Conservation (phyloP, 2,888 invertebrate species). For the Ctenicera cuprea region DNA sequence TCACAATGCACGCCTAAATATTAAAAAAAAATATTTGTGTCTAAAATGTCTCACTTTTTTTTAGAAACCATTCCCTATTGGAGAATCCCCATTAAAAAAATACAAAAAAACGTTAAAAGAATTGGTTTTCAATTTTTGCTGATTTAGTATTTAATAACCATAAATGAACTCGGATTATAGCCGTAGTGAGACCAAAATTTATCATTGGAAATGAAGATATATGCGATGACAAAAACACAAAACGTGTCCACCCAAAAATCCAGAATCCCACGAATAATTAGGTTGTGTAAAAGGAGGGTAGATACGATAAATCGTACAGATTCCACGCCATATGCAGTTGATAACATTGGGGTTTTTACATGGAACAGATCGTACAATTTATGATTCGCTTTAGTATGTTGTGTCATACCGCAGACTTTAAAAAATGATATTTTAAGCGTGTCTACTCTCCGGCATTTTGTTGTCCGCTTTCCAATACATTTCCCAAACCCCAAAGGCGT, state of each 20-base stretch:
- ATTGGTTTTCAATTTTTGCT: too few species aligned
- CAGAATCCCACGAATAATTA: constrained; percentile 17
- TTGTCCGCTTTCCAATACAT: neutral
- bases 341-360: constrained; percentile 27
- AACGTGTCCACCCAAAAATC: neutral
- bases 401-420: constrained; percentile 8
- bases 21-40: too few species aligned
- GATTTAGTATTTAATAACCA: too few species aligned
- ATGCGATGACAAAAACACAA: too few species aligned
- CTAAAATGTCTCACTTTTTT: too few species aligned
- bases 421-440: constrained; percentile 23
- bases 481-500: neutral
- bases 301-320: constrained; percentile 30
- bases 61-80: too few species aligned
- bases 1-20: too few species aligned
- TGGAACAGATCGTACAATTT: constrained; percentile 26
- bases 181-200: too few species aligned
- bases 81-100: too few species aligned
- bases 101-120: too few species aligned
- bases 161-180: too few species aligned
- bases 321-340: constrained; percentile 29
- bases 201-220: too few species aligned
- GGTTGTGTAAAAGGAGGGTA: constrained; percentile 19
- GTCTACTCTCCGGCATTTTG: neutral
- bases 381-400: constrained; percentile 27